Evolutionary conservation across 2,888 invertebrate species (phyloP).

Genomic region (Anticlea derivata): DNA sequence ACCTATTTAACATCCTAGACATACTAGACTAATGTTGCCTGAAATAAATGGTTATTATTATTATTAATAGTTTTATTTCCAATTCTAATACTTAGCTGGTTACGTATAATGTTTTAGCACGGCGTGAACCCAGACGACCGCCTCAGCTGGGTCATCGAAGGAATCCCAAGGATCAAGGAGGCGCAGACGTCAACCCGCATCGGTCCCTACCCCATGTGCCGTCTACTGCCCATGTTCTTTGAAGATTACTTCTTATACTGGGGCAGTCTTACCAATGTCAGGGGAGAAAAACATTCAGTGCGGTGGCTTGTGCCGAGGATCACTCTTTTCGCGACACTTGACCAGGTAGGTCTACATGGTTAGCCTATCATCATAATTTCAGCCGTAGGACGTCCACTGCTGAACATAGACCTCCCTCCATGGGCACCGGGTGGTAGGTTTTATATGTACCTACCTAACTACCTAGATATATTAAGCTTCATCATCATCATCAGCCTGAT

Average conservation of each 20-base stretch:
- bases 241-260: slow-evolving; percentile 87
- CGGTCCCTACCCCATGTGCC: slow-evolving; percentile 75
- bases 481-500: no score
- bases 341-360: slow-evolving; percentile 86
- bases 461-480: no score
- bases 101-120: slow-evolving; percentile 68
- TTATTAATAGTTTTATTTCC: no score
- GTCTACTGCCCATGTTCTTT: slow-evolving; percentile 80
- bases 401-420: no score
- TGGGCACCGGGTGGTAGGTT: no score
- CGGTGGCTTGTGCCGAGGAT: slow-evolving; percentile 86
- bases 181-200: slow-evolving; percentile 78
- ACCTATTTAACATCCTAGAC: no score
- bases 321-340: slow-evolving; percentile 81
- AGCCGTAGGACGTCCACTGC: no score
- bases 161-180: slow-evolving; percentile 74
- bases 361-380: no score
- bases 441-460: neutral
- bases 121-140: slow-evolving; percentile 72
- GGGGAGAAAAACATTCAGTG: slow-evolving; percentile 68
- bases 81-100: no score
- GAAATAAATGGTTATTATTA: no score
- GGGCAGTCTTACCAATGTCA: slow-evolving; percentile 78
- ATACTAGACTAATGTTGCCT: no score
- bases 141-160: slow-evolving; percentile 68